Evolutionary conservation across 2,797 vertebrate genomes (phyloP), one percentile per base, ranked within the genome.

Genomic region (Psittacula derbiana): DNA sequence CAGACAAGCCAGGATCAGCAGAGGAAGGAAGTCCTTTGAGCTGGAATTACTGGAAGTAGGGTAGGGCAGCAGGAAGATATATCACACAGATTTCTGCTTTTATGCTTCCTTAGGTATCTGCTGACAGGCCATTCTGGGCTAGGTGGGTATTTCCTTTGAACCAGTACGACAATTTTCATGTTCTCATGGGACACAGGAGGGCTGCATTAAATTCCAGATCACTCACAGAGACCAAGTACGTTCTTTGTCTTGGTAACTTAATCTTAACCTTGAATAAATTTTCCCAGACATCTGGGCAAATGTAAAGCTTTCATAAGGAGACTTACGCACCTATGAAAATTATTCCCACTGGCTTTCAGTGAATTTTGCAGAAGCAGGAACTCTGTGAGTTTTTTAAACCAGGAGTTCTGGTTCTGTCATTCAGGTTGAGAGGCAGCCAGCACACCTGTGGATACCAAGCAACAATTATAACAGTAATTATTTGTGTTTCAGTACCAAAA

Each of bases 391-490:
- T 80, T 94, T 94, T 79, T 47, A 65, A 87, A 69, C 24, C n/a
- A 30, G 40, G 20, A 92, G 28, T 73, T 16, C 33, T 72, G 44
- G 40, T 74, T 55, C 40, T 92, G 95, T 94, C 33, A 81, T 76
- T 88, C 67, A 72, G 31, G 28, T 41, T 90, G 55, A 66, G 44
- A 70, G 41, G 58, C 62, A 81, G 73, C 47, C 82, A 94, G 69
- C 23, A 81, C 36, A 84, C 70, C 78, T 84, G 33, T 76, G 67
- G 81, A 50, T 86, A 41, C 50, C 5, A 8, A 24, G 86, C 94
- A 86, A 72, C 55, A 90, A 90, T 83, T 91, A 60, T 41, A 88
- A 79, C 12, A n/a, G 52, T 21, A 86, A 94, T 95, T 91, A 90
- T 69, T 94, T 90, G 62, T 13, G 3, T 15, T 81, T 94, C 43